A percentile compares a stretch with the other conserved stretches of the same genome.
phyloP scores from a whole-genome alignment of 53 echinoderm and acorn worm species.

The Holothuria scabra region DNA sequence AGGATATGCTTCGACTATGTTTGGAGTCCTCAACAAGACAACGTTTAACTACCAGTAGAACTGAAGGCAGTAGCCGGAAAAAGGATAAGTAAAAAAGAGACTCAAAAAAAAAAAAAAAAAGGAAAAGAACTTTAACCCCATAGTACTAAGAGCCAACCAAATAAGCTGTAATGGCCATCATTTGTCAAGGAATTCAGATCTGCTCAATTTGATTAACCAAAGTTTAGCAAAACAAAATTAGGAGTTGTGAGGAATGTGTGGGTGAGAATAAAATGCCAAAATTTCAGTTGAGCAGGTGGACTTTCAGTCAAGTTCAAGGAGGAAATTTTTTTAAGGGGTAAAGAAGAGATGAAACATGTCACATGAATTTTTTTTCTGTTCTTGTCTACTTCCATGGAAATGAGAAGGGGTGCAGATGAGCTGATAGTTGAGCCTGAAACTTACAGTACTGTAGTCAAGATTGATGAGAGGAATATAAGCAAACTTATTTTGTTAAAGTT shows the following conservation, averaged over 20 bases:
- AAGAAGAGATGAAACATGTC: too few species aligned
- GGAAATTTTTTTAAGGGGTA: too few species aligned
- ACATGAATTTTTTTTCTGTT: too few species aligned
- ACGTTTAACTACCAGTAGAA: slow-evolving; percentile 6
- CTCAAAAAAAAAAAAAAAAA: background rate
- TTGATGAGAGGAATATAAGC: too few species aligned
- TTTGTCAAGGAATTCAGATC: slow-evolving; percentile 40
- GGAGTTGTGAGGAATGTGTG: slow-evolving; percentile 36
- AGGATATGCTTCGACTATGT: slow-evolving; percentile 10
- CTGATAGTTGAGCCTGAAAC: too few species aligned
- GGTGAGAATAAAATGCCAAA: slow-evolving; percentile 39
- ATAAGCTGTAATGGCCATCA: slow-evolving; percentile 40
- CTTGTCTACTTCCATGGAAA: too few species aligned
- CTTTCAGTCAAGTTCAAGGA: slow-evolving; percentile 41
- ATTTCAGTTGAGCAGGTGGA: slow-evolving; percentile 32
- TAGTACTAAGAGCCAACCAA: slow-evolving; percentile 31
- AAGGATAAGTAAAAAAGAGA: background rate
- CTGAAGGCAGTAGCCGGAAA: background rate
- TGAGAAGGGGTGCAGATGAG: too few species aligned
- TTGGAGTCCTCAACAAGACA: slow-evolving; percentile 9
- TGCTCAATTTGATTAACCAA: slow-evolving; percentile 39
- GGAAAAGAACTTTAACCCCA: slow-evolving; percentile 37
- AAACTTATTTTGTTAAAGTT: too few species aligned
- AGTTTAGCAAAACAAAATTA: slow-evolving; percentile 41
- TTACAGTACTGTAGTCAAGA: too few species aligned